Conservation (phyloP, 1,140 invertebrate genomes). For the Paracyclopina nana region DNA sequence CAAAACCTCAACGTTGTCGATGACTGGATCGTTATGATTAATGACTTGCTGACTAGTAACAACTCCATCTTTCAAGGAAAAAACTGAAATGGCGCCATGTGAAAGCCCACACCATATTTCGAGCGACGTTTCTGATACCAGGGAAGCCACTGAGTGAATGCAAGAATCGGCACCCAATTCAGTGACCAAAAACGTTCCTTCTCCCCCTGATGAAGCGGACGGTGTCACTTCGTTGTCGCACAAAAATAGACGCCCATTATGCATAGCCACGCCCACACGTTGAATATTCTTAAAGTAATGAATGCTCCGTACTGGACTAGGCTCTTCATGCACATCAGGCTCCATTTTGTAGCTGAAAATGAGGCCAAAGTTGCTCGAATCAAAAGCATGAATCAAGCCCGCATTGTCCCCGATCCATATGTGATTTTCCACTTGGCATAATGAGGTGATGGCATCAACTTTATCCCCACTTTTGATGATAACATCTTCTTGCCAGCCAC, state of each 20-base stretch:
- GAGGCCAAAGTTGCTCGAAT: neutral
- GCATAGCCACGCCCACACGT: slow-evolving; percentile 46
- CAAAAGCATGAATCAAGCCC: slow-evolving; percentile 55
- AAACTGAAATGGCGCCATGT: slow-evolving; percentile 47
- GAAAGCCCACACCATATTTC: slow-evolving; percentile 56
- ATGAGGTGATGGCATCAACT: neutral
- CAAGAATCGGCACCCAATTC: slow-evolving; percentile 36
- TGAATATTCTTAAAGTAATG: slow-evolving; percentile 26
- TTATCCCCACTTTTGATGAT: neutral
- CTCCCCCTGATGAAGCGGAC: slow-evolving; percentile 36
- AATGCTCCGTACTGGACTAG: neutral
- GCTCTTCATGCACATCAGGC: neutral
- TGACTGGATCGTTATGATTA: slow-evolving; percentile 35
- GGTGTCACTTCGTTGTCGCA: slow-evolving; percentile 38
- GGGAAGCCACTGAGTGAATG: slow-evolving; percentile 3
- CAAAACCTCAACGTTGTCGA: slow-evolving; percentile 39
- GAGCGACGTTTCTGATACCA: slow-evolving; percentile 22
- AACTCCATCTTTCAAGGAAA: slow-evolving; percentile 35
- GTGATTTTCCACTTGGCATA: slow-evolving; percentile 34
- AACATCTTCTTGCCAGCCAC: neutral
- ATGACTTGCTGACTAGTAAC: slow-evolving; percentile 38
- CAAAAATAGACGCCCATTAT: slow-evolving; percentile 53
- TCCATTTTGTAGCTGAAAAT: slow-evolving; percentile 14
- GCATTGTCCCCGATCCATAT: slow-evolving; percentile 70
- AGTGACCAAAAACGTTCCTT: slow-evolving; percentile 50